Conservation (phyloP, 1,140 invertebrate species). For the Linepithema humile region DNA sequence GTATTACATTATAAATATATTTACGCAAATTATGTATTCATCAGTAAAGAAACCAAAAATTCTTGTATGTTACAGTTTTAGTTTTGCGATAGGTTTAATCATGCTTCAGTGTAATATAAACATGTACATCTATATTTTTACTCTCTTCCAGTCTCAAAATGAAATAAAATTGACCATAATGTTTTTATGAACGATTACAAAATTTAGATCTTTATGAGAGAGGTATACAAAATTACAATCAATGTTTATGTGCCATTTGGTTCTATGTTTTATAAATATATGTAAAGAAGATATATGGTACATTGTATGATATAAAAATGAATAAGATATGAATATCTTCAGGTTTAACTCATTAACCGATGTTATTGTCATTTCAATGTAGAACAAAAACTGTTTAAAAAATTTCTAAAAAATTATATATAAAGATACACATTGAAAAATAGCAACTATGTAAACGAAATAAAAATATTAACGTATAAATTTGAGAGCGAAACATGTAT, state of each 20-base stretch:
- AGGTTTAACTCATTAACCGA: neutral
- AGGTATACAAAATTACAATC: neutral
- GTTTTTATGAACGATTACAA: neutral
- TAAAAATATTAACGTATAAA: neutral
- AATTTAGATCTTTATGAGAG: neutral
- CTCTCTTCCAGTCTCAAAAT: conserved; percentile 10
- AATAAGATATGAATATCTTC: conserved; percentile 7
- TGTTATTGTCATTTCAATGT: neutral
- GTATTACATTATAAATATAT: neutral
- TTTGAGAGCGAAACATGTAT: neutral
- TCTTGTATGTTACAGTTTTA: neutral
- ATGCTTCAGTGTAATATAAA: neutral
- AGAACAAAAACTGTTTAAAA: neutral
- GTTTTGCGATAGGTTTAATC: neutral
- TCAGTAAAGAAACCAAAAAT: neutral
- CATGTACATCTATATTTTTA: neutral
- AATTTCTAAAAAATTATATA: neutral
- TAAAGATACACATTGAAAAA: neutral
- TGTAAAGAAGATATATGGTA: neutral
- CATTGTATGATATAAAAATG: neutral
- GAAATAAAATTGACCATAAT: neutral
- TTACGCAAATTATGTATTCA: neutral
- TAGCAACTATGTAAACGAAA: neutral
- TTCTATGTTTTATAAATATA: conserved; percentile 17
- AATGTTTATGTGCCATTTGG: neutral